phyloP scores from a whole-genome alignment of 2,797 vertebrate species.

The Lepilemur septentrionalis region DNA sequence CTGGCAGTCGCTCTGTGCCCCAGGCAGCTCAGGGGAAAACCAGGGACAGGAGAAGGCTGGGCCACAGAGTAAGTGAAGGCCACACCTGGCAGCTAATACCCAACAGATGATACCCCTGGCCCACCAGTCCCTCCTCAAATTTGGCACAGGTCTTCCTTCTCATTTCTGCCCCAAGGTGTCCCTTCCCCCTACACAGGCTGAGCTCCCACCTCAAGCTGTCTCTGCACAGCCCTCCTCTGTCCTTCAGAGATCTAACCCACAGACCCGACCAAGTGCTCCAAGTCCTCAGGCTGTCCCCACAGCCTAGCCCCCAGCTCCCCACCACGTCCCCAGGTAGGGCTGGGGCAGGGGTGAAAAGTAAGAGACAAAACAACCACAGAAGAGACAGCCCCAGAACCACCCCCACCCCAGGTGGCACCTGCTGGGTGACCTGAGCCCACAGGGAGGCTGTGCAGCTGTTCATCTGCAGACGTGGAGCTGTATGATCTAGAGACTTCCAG shows the following conservation, averaged over 20 bases:
- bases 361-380: not conserved
- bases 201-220: not conserved
- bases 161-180: not conserved
- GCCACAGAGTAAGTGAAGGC: not conserved
- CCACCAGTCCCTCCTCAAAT: not conserved
- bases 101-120: not conserved
- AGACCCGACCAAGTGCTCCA: not conserved
- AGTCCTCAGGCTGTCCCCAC: not conserved
- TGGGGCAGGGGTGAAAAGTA: not conserved
- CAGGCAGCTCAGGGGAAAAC: slow-evolving; percentile 59
- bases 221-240: not conserved
- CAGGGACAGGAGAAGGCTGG: not conserved
- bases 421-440: not conserved
- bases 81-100: not conserved
- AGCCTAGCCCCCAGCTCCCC: not conserved
- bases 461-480: not conserved
- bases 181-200: not conserved
- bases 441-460: not conserved
- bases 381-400: not conserved
- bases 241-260: not conserved
- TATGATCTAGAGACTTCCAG: not conserved
- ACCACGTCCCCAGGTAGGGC: not conserved
- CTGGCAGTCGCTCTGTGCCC: not conserved
- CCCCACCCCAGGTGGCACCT: not conserved
- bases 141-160: not conserved